Conservation (phyloP, 2,888 invertebrate genomes). For the Lingula anatina region DNA sequence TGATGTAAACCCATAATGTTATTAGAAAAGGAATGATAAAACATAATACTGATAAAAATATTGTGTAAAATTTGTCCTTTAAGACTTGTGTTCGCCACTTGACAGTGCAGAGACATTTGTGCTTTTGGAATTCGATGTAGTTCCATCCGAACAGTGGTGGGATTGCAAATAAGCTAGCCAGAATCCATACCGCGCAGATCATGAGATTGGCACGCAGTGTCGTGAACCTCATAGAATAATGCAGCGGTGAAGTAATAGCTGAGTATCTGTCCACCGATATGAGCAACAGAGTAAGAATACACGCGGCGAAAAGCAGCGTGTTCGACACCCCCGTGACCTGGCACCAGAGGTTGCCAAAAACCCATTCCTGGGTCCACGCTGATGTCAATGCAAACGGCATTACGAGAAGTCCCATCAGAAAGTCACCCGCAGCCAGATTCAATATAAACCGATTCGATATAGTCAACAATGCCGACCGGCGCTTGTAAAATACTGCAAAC, state of each 20-base stretch:
- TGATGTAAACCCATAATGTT: constrained; percentile 71
- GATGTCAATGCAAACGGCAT: constrained; percentile 53
- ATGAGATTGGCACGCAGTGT: constrained; percentile 50
- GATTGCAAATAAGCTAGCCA: constrained; percentile 49
- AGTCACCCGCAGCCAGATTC: constrained; percentile 58
- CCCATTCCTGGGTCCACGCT: constrained; percentile 41
- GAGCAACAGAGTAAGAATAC: constrained; percentile 61
- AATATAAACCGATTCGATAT: constrained; percentile 68
- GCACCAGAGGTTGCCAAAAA: constrained; percentile 51
- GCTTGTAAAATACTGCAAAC: constrained; percentile 68
- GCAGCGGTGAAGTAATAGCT: constrained; percentile 63
- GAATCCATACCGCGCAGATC: constrained; percentile 52
- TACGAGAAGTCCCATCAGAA: constrained; percentile 53
- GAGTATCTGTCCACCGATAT: constrained; percentile 65
- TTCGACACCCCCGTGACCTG: constrained; percentile 62
- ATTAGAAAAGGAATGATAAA: constrained; percentile 55
- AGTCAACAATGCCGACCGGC: constrained; percentile 69
- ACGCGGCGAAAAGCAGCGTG: constrained; percentile 58
- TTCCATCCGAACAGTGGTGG: constrained; percentile 49
- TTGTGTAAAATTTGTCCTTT: constrained; percentile 44
- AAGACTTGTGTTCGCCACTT: constrained; percentile 28
- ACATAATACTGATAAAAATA: constrained; percentile 51
- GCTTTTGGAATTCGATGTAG: constrained; percentile 29
- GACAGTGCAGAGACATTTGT: constrained; percentile 37
- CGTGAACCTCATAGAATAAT: constrained; percentile 60